Conservation (phyloP, 2,113 vertebrate species). For the Asarcornis scutulata region DNA sequence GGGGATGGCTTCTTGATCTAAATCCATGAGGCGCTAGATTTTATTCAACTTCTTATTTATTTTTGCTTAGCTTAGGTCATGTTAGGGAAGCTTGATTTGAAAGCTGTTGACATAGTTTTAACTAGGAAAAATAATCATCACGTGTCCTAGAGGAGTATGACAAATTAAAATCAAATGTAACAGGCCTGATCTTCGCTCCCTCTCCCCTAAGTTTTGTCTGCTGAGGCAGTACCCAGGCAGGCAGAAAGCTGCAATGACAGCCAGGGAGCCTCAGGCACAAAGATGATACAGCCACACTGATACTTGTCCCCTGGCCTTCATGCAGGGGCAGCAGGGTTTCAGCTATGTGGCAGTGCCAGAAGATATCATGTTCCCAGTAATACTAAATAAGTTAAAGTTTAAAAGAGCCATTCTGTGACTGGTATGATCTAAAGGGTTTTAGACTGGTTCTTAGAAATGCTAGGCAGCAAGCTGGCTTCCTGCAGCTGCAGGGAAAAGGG, state of each 20-base stretch:
- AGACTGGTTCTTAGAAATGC: neutral
- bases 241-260: neutral
- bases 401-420: neutral
- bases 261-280: neutral
- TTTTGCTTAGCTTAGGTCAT: neutral
- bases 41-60: neutral
- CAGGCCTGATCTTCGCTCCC: neutral
- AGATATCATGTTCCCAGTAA: neutral
- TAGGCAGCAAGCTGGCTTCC: neutral
- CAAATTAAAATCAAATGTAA: neutral
- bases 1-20: neutral
- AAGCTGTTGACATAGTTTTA: neutral
- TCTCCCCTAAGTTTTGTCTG: neutral
- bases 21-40: neutral
- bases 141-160: neutral
- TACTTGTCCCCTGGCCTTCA: neutral
- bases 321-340: neutral
- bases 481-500: neutral
- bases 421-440: neutral
- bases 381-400: neutral
- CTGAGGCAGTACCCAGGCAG: neutral
- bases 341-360: neutral
- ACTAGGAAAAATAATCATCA: neutral
- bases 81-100: neutral
- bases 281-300: fast-evolving